Conservation (phyloP, 2,888 invertebrate genomes). For the Catocala fraxini region DNA sequence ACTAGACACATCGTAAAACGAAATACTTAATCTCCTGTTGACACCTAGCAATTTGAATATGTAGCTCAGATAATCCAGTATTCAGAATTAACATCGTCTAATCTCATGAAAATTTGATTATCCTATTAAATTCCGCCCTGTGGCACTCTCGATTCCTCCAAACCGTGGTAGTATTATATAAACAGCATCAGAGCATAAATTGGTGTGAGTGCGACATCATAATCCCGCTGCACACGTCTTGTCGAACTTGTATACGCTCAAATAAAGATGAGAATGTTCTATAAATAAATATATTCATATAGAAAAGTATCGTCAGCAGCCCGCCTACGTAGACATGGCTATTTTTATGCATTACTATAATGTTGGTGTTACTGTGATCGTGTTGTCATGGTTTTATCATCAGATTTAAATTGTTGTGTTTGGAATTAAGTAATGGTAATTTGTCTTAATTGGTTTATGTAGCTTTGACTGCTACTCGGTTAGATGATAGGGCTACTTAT, state of each 20-base stretch:
- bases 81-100: not conserved
- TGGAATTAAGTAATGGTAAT: too few relatives aligned
- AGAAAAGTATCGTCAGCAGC: conserved; percentile 53
- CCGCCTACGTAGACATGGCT: conserved; percentile 53
- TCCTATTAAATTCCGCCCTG: conserved; percentile 20
- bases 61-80: not conserved
- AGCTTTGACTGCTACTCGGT: too few relatives aligned
- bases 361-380: conserved; percentile 22
- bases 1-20: too few relatives aligned
- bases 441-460: too few relatives aligned
- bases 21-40: too few relatives aligned
- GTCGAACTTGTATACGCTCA: conserved; percentile 46
- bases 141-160: conserved; percentile 4
- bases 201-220: conserved; percentile 46
- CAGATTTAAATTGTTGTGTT: not conserved
- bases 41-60: not conserved
- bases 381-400: conserved; percentile 26
- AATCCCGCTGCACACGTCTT: conserved; percentile 58
- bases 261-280: conserved; percentile 56
- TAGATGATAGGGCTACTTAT: too few relatives aligned
- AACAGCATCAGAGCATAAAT: conserved; percentile 39
- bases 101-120: conserved; percentile 1
- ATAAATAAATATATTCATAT: conserved; percentile 58
- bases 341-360: conserved; percentile 54
- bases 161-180: conserved; percentile 16